Conservation (phyloP, 1,140 invertebrate species). For the Neodiprion lecontei region DNA sequence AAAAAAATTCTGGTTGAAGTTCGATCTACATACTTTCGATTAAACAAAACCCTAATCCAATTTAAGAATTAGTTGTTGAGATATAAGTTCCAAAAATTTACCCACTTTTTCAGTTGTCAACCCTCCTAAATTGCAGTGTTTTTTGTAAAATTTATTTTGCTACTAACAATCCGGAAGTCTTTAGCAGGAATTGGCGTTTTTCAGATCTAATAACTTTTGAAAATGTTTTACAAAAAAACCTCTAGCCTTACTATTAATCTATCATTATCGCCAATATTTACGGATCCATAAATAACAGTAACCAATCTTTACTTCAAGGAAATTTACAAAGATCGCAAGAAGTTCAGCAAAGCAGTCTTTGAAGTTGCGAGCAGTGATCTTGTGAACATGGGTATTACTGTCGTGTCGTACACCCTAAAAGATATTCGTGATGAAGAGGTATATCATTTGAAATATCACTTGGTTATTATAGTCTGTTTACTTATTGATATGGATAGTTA, state of each 20-base stretch:
- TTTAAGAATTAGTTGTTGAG: too few relatives aligned
- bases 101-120: too few relatives aligned
- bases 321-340: conserved; percentile 98
- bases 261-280: background rate
- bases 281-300: conserved; percentile 10
- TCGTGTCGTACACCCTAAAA: conserved; percentile 97
- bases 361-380: conserved; percentile 94
- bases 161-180: background rate
- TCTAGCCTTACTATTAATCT: background rate
- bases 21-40: too few relatives aligned
- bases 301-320: conserved; percentile 66
- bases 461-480: background rate
- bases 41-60: too few relatives aligned
- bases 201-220: too few relatives aligned
- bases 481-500: background rate
- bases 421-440: conserved; percentile 98
- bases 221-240: too few relatives aligned
- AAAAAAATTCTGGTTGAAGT: too few relatives aligned
- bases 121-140: too few relatives aligned
- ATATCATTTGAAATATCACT: conserved; percentile 42
- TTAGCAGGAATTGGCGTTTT: background rate
- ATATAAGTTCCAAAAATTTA: too few relatives aligned
- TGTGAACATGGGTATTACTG: conserved; percentile 98
- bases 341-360: conserved; percentile 97
- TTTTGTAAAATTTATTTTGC: too few relatives aligned